A percentile compares a stretch with the other conserved stretches of the same genome.
phyloP scores from a whole-genome alignment of 1,140 invertebrate species.

The Akabosia matsudoensis region DNA sequence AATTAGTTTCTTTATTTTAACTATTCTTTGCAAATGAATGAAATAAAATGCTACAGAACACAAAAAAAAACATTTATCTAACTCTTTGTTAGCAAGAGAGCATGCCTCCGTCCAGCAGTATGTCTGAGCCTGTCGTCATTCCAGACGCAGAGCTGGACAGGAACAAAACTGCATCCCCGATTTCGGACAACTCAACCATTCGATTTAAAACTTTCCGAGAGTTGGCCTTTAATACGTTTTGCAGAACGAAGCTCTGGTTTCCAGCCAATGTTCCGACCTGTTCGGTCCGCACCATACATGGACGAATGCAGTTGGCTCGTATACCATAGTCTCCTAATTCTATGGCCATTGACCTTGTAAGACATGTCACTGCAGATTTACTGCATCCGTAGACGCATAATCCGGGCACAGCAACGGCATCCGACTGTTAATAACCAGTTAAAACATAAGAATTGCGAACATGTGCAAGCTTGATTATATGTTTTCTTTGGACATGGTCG shows the following conservation, averaged over 20 bases:
- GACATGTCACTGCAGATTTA: conserved; percentile 22
- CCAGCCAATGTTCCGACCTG: conserved; percentile 1
- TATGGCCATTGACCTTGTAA: conserved; percentile 34
- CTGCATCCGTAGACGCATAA: conserved; percentile 17
- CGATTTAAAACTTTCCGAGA: background rate
- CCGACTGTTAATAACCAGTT: background rate
- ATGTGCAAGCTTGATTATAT: too few relatives aligned
- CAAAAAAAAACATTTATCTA: too few relatives aligned
- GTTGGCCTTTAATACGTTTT: conserved; percentile 13
- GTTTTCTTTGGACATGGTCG: background rate
- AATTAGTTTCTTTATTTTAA: too few relatives aligned
- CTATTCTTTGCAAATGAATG: too few relatives aligned
- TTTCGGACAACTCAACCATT: background rate
- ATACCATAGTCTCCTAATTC: conserved; percentile 54
- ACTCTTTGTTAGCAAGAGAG: background rate
- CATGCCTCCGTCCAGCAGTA: conserved; percentile 15
- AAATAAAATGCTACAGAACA: too few relatives aligned
- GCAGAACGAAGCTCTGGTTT: background rate
- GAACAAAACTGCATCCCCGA: conserved; percentile 4
- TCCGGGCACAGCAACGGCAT: background rate
- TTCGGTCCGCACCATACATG: conserved; percentile 9
- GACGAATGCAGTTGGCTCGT: conserved; percentile 33
- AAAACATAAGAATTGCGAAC: too few relatives aligned
- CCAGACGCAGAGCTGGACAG: background rate
- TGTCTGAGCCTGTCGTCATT: conserved; percentile 20